phyloP scores from a whole-genome alignment of 2,888 invertebrate genomes.

The Gonocerus acuteangulatus region DNA sequence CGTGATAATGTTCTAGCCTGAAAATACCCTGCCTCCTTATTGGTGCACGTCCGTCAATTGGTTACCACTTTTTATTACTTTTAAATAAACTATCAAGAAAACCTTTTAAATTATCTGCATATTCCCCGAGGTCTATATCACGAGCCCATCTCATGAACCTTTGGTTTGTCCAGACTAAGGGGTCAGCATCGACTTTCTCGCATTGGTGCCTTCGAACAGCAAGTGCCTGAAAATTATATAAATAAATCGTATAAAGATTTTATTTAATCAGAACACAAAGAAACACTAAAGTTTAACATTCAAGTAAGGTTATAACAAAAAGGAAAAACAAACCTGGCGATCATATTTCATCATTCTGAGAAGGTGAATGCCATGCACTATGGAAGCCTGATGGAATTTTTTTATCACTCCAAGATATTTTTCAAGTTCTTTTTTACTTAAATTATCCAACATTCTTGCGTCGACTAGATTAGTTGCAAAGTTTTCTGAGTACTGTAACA shows the following conservation, averaged over 20 bases:
- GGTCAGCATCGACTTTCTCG: conserved; percentile 81
- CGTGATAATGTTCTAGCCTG: no score
- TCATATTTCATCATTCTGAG: conserved; percentile 88
- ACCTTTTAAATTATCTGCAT: conserved; percentile 88
- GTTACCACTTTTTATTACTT: no score
- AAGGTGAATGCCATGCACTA: conserved; percentile 87
- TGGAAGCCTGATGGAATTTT: conserved; percentile 90
- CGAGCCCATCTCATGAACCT: conserved; percentile 89
- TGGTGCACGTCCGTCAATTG: no score
- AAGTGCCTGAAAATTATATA: conserved; percentile 61
- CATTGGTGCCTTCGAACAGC: conserved; percentile 81
- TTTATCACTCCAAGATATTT: conserved; percentile 85
- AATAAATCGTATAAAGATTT: background rate
- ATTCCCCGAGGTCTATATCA: conserved; percentile 87
- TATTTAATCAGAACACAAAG: background rate
- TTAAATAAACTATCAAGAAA: no score
- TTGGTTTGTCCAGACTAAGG: conserved; percentile 92
- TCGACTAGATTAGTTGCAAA: conserved; percentile 86
- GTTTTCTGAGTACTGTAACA: conserved; percentile 74
- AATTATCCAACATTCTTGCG: conserved; percentile 83
- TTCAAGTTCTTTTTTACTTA: conserved; percentile 89
- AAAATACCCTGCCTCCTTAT: no score
- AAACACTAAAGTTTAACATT: conserved; percentile 8
- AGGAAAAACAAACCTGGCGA: conserved; percentile 56
- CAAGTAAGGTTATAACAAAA: background rate